These are phyloP conservation scores for Danio jaintianensis DNA, from an alignment of 2,797 vertebrate species.

Conservation along the genomic window DNA sequence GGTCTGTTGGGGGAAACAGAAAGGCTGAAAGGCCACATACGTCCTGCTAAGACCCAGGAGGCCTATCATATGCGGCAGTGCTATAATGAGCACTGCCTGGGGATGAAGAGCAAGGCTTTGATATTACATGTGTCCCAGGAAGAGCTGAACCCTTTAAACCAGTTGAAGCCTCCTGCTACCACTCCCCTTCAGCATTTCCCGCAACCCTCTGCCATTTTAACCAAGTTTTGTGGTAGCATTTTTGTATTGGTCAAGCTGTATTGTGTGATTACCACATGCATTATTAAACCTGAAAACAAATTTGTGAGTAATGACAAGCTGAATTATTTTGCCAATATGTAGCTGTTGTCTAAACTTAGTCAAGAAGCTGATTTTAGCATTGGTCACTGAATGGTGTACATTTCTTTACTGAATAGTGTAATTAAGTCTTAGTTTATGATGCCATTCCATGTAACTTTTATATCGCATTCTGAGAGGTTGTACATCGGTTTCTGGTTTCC, in stretches of 20 bases:
- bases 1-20: slow-evolving; percentile 66
- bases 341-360: not conserved
- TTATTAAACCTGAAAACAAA: not conserved
- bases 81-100: slow-evolving; percentile 78
- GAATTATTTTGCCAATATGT: not conserved
- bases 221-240: slow-evolving; percentile 9
- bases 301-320: not conserved
- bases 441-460: slow-evolving; percentile 34
- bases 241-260: not conserved
- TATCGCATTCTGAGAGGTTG: slow-evolving; percentile 27
- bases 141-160: slow-evolving; percentile 74
- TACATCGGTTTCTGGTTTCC: slow-evolving; percentile 59
- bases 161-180: slow-evolving; percentile 66
- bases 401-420: slow-evolving; percentile 24
- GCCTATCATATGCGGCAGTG: slow-evolving; percentile 77
- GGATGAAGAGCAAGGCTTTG: slow-evolving; percentile 77
- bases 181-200: slow-evolving; percentile 70
- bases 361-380: not conserved
- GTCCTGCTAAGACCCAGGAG: slow-evolving; percentile 81
- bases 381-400: not conserved
- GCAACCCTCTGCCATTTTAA: slow-evolving; percentile 67
- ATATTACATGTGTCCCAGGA: slow-evolving; percentile 81
- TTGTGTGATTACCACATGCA: not conserved
- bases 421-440: slow-evolving; percentile 10
- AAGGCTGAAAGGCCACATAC: slow-evolving; percentile 74